phyloP scores from a whole-genome alignment of 1,140 invertebrate genomes.

The Cyclina sinensis region DNA sequence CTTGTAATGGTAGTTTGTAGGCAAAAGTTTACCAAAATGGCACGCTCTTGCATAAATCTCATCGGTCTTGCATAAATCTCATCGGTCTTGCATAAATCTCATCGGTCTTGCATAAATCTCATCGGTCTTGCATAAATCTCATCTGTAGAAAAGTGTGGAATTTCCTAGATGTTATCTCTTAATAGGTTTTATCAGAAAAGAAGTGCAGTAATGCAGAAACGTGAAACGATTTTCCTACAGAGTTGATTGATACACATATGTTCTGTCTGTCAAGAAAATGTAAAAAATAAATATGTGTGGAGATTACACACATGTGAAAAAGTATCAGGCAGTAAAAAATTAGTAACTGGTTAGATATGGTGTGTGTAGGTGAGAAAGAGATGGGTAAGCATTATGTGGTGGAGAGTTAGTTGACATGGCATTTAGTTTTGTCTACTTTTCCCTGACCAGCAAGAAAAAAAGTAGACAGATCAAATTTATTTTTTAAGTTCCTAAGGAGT shows the following conservation, averaged over 20 bases:
- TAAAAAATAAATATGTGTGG: slow-evolving; percentile 21
- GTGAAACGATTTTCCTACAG: slow-evolving; percentile 36
- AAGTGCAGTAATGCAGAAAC: slow-evolving; percentile 42
- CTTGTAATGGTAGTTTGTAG: neutral
- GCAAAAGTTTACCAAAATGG: neutral
- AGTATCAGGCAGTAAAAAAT: neutral
- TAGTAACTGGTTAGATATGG: too few relatives aligned
- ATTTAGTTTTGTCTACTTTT: too few relatives aligned
- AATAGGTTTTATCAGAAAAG: slow-evolving; percentile 51
- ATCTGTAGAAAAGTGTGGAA: slow-evolving; percentile 9
- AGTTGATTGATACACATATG: slow-evolving; percentile 50
- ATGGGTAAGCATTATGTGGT: too few relatives aligned
- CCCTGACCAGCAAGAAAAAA: too few relatives aligned
- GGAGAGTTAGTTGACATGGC: too few relatives aligned
- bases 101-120: neutral
- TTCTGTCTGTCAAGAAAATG: slow-evolving; percentile 32
- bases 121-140: neutral
- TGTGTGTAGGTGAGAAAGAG: too few relatives aligned
- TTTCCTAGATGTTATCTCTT: slow-evolving; percentile 45
- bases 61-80: neutral
- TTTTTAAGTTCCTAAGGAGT: too few relatives aligned
- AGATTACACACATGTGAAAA: slow-evolving; percentile 11
- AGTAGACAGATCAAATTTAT: too few relatives aligned
- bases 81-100: neutral
- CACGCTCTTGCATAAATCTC: neutral